Evolutionary conservation across 2,888 invertebrate genomes (phyloP).

Genomic region (Cactoblastis cactorum): DNA sequence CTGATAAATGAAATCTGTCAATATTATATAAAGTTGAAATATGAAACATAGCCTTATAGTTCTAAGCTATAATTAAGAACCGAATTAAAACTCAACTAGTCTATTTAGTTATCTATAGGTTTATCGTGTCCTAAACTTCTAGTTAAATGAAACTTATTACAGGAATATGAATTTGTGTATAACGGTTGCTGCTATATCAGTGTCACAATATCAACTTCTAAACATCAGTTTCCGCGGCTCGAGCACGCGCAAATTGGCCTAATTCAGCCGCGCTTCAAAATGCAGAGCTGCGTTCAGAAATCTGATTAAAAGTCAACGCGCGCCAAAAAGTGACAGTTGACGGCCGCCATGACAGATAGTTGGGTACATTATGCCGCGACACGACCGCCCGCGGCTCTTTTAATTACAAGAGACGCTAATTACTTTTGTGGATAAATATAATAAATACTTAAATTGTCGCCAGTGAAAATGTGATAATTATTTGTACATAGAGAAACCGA

Average conservation of each 20-base stretch:
- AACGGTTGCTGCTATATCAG: background rate
- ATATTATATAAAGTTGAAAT: too few species aligned
- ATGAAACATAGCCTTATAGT: too few species aligned
- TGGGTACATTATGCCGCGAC: slow-evolving; percentile 60
- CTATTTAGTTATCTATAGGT: too few species aligned
- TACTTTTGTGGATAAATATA: slow-evolving; percentile 46
- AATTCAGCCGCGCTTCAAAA: slow-evolving; percentile 20
- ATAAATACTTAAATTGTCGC: slow-evolving; percentile 2
- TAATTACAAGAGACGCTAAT: slow-evolving; percentile 61
- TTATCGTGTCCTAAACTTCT: too few species aligned
- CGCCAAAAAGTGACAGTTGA: slow-evolving; percentile 66
- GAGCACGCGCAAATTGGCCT: slow-evolving; percentile 13
- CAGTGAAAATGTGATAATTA: background rate
- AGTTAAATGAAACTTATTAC: too few species aligned
- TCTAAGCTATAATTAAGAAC: too few species aligned
- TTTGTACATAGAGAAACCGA: background rate
- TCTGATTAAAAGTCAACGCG: slow-evolving; percentile 56
- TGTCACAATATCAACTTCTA: background rate
- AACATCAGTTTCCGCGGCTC: background rate
- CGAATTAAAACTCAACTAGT: too few species aligned
- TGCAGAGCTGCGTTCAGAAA: slow-evolving; percentile 32
- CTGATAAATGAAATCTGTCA: too few species aligned
- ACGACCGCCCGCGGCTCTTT: slow-evolving; percentile 51
- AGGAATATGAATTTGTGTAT: too few species aligned
- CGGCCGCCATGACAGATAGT: slow-evolving; percentile 56